A percentile compares a stretch with the other conserved stretches of the same genome.
Evolutionary conservation across 2,797 vertebrate genomes (phyloP).

Genomic region (Coccyzus lansbergi): DNA sequence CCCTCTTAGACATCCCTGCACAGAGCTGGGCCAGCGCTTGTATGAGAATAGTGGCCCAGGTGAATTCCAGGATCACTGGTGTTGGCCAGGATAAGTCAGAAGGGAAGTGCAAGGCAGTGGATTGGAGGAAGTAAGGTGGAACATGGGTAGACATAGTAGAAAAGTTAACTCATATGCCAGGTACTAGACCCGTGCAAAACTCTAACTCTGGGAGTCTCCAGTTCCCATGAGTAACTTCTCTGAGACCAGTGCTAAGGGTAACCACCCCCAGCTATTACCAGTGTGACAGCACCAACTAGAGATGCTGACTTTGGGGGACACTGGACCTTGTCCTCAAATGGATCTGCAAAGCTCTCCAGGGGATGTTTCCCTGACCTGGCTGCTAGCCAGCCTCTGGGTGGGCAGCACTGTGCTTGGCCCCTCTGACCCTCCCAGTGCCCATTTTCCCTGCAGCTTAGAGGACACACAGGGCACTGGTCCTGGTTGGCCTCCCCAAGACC

Average conservation of each 20-base stretch:
- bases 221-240: not conserved
- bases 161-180: not conserved
- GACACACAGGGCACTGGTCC: accelerated
- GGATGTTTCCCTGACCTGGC: too few species aligned
- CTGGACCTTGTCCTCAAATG: not conserved
- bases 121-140: not conserved
- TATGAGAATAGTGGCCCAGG: not conserved
- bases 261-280: not conserved
- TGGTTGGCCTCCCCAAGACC: not conserved
- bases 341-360: not conserved
- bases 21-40: not conserved
- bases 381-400: not conserved
- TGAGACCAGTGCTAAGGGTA: not conserved
- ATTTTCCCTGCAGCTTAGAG: not conserved
- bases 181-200: not conserved
- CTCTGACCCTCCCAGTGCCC: not conserved
- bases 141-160: accelerated
- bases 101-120: not conserved
- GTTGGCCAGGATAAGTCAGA: not conserved
- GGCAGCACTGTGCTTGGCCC: not conserved
- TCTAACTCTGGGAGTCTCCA: not conserved
- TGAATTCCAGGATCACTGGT: not conserved
- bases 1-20: not conserved
- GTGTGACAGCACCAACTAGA: not conserved
- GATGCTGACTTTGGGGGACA: not conserved